Conservation (phyloP, 1,140 invertebrate genomes). For the Aleiodes sp. region DNA sequence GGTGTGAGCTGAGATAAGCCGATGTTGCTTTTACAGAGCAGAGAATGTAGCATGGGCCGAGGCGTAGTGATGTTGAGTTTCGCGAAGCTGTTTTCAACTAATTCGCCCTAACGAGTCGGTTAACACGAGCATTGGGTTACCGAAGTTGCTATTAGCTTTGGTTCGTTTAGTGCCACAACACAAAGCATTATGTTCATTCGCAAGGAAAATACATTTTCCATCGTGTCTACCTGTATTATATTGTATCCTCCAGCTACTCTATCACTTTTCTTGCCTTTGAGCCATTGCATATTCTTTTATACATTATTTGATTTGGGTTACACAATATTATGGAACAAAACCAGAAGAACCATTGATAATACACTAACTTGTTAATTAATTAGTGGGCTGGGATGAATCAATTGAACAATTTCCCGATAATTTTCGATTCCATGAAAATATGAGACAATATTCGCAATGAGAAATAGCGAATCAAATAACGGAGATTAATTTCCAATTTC, state of each 20-base stretch:
- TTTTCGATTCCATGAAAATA: not conserved
- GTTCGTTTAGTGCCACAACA: slow-evolving; percentile 17
- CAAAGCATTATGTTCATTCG: not conserved
- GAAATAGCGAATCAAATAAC: slow-evolving; percentile 33
- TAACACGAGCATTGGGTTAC: slow-evolving; percentile 39
- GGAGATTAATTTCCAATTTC: slow-evolving; percentile 29
- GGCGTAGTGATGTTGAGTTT: slow-evolving; percentile 23
- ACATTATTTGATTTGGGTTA: not conserved
- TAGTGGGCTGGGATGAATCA: not conserved
- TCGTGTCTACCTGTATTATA: no score
- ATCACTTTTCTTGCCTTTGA: no score
- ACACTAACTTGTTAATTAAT: not conserved
- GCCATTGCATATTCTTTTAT: not conserved
- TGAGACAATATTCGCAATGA: slow-evolving; percentile 4
- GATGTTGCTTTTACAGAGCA: not conserved
- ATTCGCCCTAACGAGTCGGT: slow-evolving; percentile 38
- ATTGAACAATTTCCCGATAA: not conserved
- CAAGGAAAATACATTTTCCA: not conserved
- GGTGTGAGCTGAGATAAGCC: slow-evolving; percentile 1
- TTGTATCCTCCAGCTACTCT: no score
- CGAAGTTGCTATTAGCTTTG: slow-evolving; percentile 34
- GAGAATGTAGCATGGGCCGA: not conserved
- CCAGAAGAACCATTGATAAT: no score
- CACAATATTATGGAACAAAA: no score
- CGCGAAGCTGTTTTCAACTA: slow-evolving; percentile 39